phyloP scores from a whole-genome alignment of 2,113 vertebrate species.

The Symphodus melops region DNA sequence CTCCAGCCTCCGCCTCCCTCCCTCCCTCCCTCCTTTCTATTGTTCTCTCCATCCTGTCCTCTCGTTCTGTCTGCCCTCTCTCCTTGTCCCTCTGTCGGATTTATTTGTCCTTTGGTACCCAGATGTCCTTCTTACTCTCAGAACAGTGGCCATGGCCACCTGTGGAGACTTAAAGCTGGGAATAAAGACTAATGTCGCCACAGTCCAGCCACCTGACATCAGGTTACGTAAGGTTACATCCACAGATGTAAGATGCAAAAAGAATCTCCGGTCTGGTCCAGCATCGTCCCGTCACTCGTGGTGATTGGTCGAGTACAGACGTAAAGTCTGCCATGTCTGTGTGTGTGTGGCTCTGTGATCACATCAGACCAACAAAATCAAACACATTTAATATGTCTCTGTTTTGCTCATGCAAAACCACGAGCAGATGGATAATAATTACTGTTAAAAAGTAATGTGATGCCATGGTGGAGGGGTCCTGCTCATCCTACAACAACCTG shows the following conservation, averaged over 20 bases:
- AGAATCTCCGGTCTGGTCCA: no score
- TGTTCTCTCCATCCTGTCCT: constrained; percentile 16
- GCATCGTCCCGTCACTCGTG: no score
- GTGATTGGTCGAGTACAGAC: no score
- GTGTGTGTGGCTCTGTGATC: no score
- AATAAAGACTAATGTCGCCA: neutral
- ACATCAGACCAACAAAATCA: no score
- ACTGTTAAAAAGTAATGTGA: no score
- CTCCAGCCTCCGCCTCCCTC: constrained; percentile 19
- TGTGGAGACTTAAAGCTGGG: neutral
- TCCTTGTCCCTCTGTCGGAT: constrained; percentile 22
- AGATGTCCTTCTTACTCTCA: constrained; percentile 11
- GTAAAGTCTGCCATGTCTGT: no score
- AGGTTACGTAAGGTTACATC: neutral
- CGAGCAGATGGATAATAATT: no score
- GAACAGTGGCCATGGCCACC: neutral
- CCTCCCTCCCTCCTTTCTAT: constrained; percentile 20
- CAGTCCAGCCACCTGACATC: neutral
- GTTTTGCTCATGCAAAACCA: no score
- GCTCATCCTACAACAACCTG: no score
- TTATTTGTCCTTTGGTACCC: constrained; percentile 52
- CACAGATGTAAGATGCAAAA: neutral
- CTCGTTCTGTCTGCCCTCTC: constrained; percentile 22
- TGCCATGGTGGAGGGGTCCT: no score
- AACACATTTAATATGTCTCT: no score